Base-by-base conservation (phyloP, 2,113 vertebrate genomes). In the Semicossyphus pulcher region DNA sequence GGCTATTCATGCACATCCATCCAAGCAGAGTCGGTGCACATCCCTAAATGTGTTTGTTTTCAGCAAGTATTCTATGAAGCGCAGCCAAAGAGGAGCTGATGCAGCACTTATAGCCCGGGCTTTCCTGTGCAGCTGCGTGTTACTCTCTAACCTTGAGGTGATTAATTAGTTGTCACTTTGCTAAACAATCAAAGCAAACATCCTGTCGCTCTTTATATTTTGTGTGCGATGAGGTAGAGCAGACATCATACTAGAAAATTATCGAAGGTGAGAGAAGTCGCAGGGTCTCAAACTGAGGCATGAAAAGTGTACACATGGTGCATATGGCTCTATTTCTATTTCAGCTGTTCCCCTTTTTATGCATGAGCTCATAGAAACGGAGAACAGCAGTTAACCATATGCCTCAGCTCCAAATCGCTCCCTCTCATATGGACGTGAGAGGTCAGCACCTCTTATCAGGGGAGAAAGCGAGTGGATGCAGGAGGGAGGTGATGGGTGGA, bases 71-170 rank as follows among this genome's bases (percentile, higher is more conserved):
- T 34, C 4, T 4, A 41, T 63, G 41, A 37, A 51, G 8, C 3
- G 4, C 14, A 52, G 51, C 48, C 37, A 60, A 56, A 83, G 42
- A 78, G 73, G n/a, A 84, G 74, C 77, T 85, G 86, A 83, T 73
- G 72, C 73, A 76, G 85, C 67, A 71, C 36, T 63, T 67, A 7
- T 10, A 39, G 49, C 23, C 25, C 1, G 29, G 12, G 15, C 53
- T 87, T 86, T 86, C 83, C 80, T 77, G 57, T 83, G 69, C 82
- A 78, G 85, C 81, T 85, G 87, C 51, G 44, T 49, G 26, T 62
- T 72, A 63, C 52, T 66, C 63, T 48, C 32, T 31, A 54, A 78
- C 60, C 69, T 86, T 54, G 58, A 16, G 36, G 9, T 68, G 69
- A 83, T 72, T 20, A 66, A 74, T 77, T 71, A 42, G 36, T 72